phyloP scores from a whole-genome alignment of 2,797 vertebrate genomes.

The Artibeus lituratus region DNA sequence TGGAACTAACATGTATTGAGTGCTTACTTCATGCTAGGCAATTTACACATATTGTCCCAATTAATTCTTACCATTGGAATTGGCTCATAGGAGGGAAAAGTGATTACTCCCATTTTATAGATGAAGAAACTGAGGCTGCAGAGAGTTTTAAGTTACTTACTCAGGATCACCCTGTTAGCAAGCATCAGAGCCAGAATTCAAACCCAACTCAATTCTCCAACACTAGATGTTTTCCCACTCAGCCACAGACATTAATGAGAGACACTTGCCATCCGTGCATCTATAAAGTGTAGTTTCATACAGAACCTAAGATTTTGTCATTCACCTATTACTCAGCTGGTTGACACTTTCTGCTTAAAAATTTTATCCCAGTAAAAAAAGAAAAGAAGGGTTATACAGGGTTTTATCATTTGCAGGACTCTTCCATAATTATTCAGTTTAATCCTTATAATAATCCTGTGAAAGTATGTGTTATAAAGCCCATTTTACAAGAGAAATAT shows the following conservation, averaged over 20 bases:
- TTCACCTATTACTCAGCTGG: not conserved
- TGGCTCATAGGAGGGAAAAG: not conserved
- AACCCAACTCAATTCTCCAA: not conserved
- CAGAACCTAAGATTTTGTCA: not conserved
- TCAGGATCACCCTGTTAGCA: not conserved
- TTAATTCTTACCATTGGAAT: not conserved
- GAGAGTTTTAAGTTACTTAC: not conserved
- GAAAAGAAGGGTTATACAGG: not conserved
- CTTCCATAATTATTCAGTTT: conserved; percentile 10
- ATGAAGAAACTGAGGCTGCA: not conserved
- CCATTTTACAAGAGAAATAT: conserved; percentile 9
- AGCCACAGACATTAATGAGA: not conserved
- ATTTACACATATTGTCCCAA: not conserved
- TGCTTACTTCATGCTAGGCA: not conserved
- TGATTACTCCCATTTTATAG: not conserved
- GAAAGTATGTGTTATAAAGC: not conserved
- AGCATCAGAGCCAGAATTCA: conserved; percentile 19
- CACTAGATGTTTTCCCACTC: not conserved
- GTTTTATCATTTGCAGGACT: not conserved
- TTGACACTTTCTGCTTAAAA: not conserved
- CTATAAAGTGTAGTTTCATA: not conserved
- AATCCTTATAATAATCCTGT: not conserved
- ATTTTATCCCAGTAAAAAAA: not conserved
- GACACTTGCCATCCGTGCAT: not conserved
- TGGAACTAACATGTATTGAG: not conserved